phyloP scores from a whole-genome alignment of 2,888 invertebrate genomes.

The Oscheius onirici region DNA sequence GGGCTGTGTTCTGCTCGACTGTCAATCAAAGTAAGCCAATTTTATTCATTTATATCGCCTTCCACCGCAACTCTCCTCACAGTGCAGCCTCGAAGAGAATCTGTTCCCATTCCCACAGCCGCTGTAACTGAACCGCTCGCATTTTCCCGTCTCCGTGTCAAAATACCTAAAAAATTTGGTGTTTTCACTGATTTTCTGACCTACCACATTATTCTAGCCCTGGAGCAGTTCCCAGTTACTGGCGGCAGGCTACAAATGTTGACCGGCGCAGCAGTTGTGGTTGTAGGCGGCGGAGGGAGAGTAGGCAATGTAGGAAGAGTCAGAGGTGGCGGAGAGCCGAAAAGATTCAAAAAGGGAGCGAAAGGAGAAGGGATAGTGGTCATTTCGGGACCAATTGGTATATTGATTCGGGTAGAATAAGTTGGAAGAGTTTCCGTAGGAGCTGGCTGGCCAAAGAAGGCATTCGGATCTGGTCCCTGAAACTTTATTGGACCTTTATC shows the following conservation, averaged over 20 bases:
- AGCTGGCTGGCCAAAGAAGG: too few relatives aligned
- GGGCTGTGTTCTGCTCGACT: conserved; percentile 49
- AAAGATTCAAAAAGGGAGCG: conserved; percentile 45
- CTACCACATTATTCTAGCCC: conserved; percentile 58
- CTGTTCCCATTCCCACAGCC: conserved; percentile 58
- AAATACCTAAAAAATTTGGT: conserved; percentile 45
- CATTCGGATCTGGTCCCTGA: too few relatives aligned
- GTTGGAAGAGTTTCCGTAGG: too few relatives aligned
- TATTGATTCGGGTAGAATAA: conserved; percentile 1
- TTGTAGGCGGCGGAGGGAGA: conserved; percentile 42
- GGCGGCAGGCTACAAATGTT: conserved; percentile 52
- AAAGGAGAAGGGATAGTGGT: conserved; percentile 43
- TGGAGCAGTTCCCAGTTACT: conserved; percentile 52
- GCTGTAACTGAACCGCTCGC: conserved; percentile 57
- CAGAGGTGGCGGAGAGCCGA: conserved; percentile 41
- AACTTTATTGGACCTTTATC: too few relatives aligned
- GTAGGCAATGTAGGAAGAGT: conserved; percentile 44
- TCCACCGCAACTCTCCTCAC: conserved; percentile 46
- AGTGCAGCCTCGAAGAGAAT: conserved; percentile 49
- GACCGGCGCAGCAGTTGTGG: conserved; percentile 15
- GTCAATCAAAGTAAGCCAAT: conserved; percentile 45
- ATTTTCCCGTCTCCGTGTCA: conserved; percentile 48
- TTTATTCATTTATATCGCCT: conserved; percentile 12
- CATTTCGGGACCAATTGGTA: conserved; percentile 11
- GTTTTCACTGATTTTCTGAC: not conserved